Percentiles rank a stretch among this genome's conserved stretches.
phyloP scores from a whole-genome alignment of 2,113 vertebrate species.

The Rhabdornis inornatus region DNA sequence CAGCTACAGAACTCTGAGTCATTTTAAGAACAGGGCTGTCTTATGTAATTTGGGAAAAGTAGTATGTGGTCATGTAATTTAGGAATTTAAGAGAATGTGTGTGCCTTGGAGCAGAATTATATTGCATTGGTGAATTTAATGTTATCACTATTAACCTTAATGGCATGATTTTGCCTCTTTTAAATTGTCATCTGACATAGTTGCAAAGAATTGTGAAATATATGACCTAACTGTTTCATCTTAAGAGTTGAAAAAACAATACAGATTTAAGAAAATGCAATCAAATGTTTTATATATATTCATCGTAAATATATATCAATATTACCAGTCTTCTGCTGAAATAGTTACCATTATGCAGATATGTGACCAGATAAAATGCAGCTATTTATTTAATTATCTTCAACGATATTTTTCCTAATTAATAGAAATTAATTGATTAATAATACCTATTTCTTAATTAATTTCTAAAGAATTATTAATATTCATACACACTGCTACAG shows the following conservation, averaged over 20 bases:
- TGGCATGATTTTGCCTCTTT: not conserved
- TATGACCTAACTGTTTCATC: not conserved
- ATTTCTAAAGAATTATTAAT: not conserved
- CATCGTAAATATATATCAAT: not conserved
- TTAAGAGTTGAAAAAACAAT: not conserved
- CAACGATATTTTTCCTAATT: not conserved
- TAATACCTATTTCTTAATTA: not conserved
- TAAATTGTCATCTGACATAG: not conserved
- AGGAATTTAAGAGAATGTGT: not conserved
- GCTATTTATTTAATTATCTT: not conserved
- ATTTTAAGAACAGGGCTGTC: not conserved
- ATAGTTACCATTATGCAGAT: not conserved
- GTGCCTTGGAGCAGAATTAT: not conserved
- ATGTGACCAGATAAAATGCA: not conserved
- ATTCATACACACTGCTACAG: not conserved
- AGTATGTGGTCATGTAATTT: not conserved
- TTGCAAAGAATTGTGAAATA: not conserved
- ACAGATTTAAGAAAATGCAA: not conserved
- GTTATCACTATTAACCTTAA: not conserved
- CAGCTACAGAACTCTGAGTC: not conserved
- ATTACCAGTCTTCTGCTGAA: not conserved
- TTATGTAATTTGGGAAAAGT: not conserved
- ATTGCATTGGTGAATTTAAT: not conserved
- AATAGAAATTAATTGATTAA: not conserved
- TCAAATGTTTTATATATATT: not conserved